Percentiles rank a stretch among this genome's conserved stretches.
Conservation (phyloP, 2,888 invertebrate species). For the Lymantria monacha region DNA sequence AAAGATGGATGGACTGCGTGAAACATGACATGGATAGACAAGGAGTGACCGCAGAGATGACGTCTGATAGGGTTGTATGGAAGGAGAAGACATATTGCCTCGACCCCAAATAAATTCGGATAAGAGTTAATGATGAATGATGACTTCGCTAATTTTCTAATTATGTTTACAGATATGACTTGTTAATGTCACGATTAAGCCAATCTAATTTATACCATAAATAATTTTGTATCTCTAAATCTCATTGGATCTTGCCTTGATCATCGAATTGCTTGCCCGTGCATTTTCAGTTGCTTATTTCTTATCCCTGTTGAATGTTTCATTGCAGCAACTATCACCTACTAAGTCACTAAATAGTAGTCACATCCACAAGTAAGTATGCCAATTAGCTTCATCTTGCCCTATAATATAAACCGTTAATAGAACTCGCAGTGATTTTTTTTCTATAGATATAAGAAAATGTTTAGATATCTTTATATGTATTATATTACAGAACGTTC, state of each 20-base stretch:
- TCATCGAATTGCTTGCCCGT: conserved; percentile 38
- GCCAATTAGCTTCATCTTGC: conserved; percentile 33
- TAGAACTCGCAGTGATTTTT: conserved; percentile 10
- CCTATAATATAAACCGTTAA: not conserved
- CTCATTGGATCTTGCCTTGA: conserved; percentile 30
- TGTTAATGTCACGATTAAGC: conserved; percentile 11
- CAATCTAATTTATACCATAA: conserved; percentile 10
- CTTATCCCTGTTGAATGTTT: conserved; percentile 73
- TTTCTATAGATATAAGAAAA: too few species aligned
- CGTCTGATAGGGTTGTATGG: too few species aligned
- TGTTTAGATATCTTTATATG: too few species aligned
- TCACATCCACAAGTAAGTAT: conserved; percentile 74
- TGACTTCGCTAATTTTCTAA: not conserved
- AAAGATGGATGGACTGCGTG: too few species aligned
- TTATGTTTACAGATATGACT: conserved; percentile 23
- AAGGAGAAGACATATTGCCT: too few species aligned
- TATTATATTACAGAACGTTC: too few species aligned
- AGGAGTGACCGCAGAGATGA: too few species aligned
- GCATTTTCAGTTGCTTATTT: conserved; percentile 61
- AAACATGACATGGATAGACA: too few species aligned
- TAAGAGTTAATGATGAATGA: too few species aligned
- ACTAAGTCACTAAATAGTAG: conserved; percentile 80
- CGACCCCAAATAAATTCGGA: too few species aligned
- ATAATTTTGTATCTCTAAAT: conserved; percentile 25
- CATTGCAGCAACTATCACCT: conserved; percentile 80